Evolutionary conservation across 2,888 invertebrate species (phyloP), one percentile per base, ranked within the genome.

Genomic region (Listrodromus nycthemerus): DNA sequence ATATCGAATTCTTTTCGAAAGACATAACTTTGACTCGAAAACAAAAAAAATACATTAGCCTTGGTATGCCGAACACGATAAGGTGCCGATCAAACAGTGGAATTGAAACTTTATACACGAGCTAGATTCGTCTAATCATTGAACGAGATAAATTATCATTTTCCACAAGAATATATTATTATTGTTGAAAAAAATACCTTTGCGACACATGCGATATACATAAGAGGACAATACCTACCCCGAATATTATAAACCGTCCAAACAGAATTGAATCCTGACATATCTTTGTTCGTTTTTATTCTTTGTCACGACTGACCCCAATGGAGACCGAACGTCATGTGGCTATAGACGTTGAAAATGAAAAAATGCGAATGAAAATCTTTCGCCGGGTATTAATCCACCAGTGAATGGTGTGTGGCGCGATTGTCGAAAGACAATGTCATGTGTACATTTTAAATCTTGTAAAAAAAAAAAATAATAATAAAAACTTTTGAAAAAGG

Each of bases 181-280:
- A 16, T 45, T 45, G 2, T 45, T 45, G 0, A 45, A 16, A 16
- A 45, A 45, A 45, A 45, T 16, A 4, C 41, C 13, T 45, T 45
- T 3, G 4, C 16, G 16, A 45, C 41, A 24, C 55, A 55, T 55
- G 55, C 55, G 13, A 13, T 13, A 13, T 24, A 55, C 24, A 55
- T 16, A 55, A 55, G 19, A 55, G 24, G 24, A 55, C 41, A 13
- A 45, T 55, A 55, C 55, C 24, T 55, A 55, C 55, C 55, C 55
- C 24, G 10, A 13, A 13, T 21, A 24, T 55, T 24, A 55, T 24
- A 55, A 55, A 55, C 19, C 55, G 24, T 55, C 24, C 55, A 24
- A 55, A 55, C 55, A 19, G 52, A 21, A 52, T 5, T 4, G 55
- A 55, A 55, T 55, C 24, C 21, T 55, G 4, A 4, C 21, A 24